phyloP scores from a whole-genome alignment of 2,888 invertebrate genomes.

The Oxyteleia sp. region DNA sequence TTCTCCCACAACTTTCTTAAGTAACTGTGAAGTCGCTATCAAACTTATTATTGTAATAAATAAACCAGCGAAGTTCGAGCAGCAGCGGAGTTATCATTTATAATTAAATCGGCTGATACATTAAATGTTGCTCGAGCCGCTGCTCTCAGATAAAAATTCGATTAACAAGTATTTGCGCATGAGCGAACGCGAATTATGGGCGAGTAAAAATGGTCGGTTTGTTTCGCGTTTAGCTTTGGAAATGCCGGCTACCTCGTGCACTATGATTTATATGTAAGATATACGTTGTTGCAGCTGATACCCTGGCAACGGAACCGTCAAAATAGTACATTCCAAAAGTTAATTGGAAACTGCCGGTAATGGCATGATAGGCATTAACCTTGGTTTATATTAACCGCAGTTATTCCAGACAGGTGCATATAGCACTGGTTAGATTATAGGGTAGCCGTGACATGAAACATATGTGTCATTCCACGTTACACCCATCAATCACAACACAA shows the following conservation, averaged over 20 bases:
- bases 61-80: conserved; percentile 33
- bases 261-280: conserved; percentile 25
- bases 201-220: background rate
- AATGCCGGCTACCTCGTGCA: background rate
- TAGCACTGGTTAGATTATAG: conserved; percentile 47
- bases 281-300: background rate
- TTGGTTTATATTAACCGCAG: conserved; percentile 72
- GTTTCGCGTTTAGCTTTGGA: background rate
- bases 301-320: conserved; percentile 36
- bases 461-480: conserved; percentile 61
- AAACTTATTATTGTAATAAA: conserved; percentile 51
- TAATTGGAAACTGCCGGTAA: conserved; percentile 71
- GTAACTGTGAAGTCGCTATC: conserved; percentile 34
- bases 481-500: conserved; percentile 44
- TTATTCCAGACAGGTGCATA: conserved; percentile 62
- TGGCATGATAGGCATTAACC: conserved; percentile 69
- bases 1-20: conserved; percentile 41
- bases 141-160: background rate
- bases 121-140: conserved; percentile 6
- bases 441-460: conserved; percentile 60
- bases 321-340: conserved; percentile 68
- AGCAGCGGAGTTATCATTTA: conserved; percentile 19
- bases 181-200: background rate
- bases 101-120: conserved; percentile 7
- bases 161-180: background rate